Base-by-base conservation (phyloP, 30 jellyfish, hydroid and myxozoan genomes). In the Pelagia noctiluca region DNA sequence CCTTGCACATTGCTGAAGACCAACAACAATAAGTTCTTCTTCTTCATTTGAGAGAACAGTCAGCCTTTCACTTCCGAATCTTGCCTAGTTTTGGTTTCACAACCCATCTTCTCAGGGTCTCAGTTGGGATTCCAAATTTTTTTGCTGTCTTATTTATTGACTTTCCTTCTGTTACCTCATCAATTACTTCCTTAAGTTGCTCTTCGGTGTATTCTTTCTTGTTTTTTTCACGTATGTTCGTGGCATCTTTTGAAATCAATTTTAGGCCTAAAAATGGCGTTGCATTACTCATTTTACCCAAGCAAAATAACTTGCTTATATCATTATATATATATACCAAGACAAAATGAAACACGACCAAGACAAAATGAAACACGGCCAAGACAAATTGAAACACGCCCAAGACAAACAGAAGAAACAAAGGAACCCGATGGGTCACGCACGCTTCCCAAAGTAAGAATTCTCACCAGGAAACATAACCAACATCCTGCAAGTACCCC, bases 21-120 rank as follows among this genome's bases (percentile, higher is more conserved):
- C 90, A 7, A 34, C 84, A 1, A 79, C 90, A 1, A 60, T 26
- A 3, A 28, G 82, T 57, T 79, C 84, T 61, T 79, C 90, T 35
- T 79, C 82, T 0, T 62, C 73, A 2, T 57, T 24, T 30, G 54
- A 29, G 34, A 79, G 71, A 10, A 79, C 90, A 1, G 88, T 1
- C 2, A 46, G 53, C 48, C 84, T 72, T 23, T 71, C 84, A 38
- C 54, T 47, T 1, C 84, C 84, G 2, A 37, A 24, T 12, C 47
- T 22, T 21, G 35, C 29, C 21, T 48, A n/a, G 63, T 8, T 30
- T 19, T 16, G 63, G 68, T 21, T 37, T 72, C 2, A 50, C 29
- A 7, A 72, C n/a, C 84, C 71, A 72, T 16, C 84, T 36, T 16
- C 84, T 24, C 42, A 72, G 37, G 5, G 84, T 72, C 38, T 76